Evolutionary conservation across 1,140 invertebrate genomes (phyloP).

Genomic region (Zaprionus capensis): DNA sequence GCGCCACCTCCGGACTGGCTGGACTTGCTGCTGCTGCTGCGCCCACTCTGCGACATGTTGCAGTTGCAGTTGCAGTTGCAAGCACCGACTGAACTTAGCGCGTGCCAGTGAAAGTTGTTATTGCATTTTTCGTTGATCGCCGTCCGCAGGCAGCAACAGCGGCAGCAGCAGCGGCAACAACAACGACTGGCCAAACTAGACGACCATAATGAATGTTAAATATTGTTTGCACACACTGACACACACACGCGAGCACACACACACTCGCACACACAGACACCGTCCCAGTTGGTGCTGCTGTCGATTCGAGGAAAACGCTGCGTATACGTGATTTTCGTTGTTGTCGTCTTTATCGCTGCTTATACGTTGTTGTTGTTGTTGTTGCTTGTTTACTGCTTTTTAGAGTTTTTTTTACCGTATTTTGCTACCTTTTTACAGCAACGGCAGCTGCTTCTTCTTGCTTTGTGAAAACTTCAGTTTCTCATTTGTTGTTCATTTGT

Average conservation of each 20-base stretch:
- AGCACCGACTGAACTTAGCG: background rate
- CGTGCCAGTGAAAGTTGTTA: constrained; percentile 72
- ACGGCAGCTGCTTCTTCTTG: background rate
- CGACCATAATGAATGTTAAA: constrained; percentile 66
- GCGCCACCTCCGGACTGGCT: constrained; percentile 12
- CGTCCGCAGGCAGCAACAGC: constrained; percentile 24
- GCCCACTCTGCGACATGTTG: constrained; percentile 69
- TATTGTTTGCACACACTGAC: constrained; percentile 60
- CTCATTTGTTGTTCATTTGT: constrained; percentile 42
- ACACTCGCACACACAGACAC: constrained; percentile 7
- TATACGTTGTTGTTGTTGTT: background rate
- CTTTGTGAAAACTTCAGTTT: constrained; percentile 41
- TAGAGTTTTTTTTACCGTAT: constrained; percentile 26
- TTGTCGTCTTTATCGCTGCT: constrained; percentile 1
- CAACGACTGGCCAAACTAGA: constrained; percentile 56
- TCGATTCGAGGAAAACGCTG: constrained; percentile 43
- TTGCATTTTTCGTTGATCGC: constrained; percentile 54
- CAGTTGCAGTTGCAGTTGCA: constrained; percentile 8
- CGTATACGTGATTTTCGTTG: constrained; percentile 53
- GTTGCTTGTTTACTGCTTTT: constrained; percentile 6
- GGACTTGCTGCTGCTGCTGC: constrained; percentile 43
- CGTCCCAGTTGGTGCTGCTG: background rate
- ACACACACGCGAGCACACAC: constrained; percentile 21
- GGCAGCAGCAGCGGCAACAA: constrained; percentile 8
- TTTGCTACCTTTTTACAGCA: constrained; percentile 44